A percentile compares a stretch with the other conserved stretches of the same genome.
Conservation (phyloP, 2,113 vertebrate genomes). For the Channa argus region DNA sequence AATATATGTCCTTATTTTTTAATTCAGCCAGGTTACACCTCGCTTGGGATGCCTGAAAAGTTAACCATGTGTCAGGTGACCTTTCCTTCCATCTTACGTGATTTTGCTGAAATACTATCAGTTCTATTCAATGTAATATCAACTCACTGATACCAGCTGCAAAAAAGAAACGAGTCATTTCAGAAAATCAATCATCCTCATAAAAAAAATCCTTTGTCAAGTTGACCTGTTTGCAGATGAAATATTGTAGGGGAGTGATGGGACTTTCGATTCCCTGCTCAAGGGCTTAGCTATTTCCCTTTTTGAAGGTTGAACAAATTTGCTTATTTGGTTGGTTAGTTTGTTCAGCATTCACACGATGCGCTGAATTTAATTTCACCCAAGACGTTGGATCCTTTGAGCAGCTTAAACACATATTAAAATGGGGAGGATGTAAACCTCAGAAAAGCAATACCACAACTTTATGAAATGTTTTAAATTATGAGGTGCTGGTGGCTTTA, state of each 20-base stretch:
- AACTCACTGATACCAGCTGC: constrained; percentile 62
- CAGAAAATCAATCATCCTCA: constrained; percentile 74
- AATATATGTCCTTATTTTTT: constrained; percentile 42
- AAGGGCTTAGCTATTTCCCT: constrained; percentile 33
- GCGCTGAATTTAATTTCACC: constrained; percentile 47
- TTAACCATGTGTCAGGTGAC: constrained; percentile 49
- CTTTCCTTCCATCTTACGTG: constrained; percentile 51
- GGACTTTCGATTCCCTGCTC: constrained; percentile 42
- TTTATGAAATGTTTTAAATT: constrained; percentile 38
- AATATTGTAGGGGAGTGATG: constrained; percentile 52
- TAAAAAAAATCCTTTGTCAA: constrained; percentile 73
- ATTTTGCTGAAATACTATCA: constrained; percentile 55
- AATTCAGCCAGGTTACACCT: constrained; percentile 54
- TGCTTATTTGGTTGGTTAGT: constrained; percentile 55
- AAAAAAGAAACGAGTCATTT: constrained; percentile 73
- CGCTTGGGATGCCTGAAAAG: constrained; percentile 62
- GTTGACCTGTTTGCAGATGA: constrained; percentile 68
- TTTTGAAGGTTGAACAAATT: constrained; percentile 57
- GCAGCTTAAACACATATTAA: constrained; percentile 38
- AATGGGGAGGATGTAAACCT: constrained; percentile 7
- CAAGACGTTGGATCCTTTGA: constrained; percentile 31
- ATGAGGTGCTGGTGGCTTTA: constrained; percentile 24
- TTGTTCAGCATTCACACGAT: constrained; percentile 42
- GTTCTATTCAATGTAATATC: constrained; percentile 63
- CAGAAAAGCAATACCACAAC: constrained; percentile 24